A percentile compares a stretch with the other conserved stretches of the same genome.
These are phyloP conservation scores for Heliconius ismenius DNA, from an alignment of 2,888 invertebrate genomes.

Conservation along the genomic window DNA sequence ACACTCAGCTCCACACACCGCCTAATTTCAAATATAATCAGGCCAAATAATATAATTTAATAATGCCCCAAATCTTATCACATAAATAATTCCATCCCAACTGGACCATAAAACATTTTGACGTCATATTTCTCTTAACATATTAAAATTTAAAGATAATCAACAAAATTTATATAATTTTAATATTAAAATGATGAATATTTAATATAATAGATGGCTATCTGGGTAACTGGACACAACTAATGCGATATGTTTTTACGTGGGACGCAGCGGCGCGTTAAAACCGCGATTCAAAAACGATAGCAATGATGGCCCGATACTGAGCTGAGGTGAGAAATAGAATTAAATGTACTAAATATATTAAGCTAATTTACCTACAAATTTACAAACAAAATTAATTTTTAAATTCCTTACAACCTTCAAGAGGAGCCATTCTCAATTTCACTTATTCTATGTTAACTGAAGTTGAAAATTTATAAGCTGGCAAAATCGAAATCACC, in stretches of 20 bases:
- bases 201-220: slow-evolving; percentile 31
- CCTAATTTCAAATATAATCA: no score
- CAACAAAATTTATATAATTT: neutral
- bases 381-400: neutral
- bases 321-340: slow-evolving; percentile 10
- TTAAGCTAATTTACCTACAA: no score
- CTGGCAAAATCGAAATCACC: slow-evolving; percentile 66
- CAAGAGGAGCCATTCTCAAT: slow-evolving; percentile 5
- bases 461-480: slow-evolving; percentile 60
- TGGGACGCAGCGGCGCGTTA: slow-evolving; percentile 27
- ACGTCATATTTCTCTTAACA: neutral
- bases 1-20: no score
- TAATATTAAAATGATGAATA: slow-evolving; percentile 19
- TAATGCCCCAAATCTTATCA: neutral
- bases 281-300: slow-evolving; percentile 32
- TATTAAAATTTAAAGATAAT: neutral
- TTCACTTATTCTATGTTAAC: slow-evolving; percentile 37
- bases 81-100: neutral
- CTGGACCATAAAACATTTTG: neutral
- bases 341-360: neutral
- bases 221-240: slow-evolving; percentile 32
- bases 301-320: slow-evolving; percentile 26
- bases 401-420: neutral
- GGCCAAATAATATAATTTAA: no score
- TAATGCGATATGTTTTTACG: slow-evolving; percentile 37